Base-by-base conservation (phyloP, 2,888 invertebrate genomes). In the Margaritifera margaritifera region DNA sequence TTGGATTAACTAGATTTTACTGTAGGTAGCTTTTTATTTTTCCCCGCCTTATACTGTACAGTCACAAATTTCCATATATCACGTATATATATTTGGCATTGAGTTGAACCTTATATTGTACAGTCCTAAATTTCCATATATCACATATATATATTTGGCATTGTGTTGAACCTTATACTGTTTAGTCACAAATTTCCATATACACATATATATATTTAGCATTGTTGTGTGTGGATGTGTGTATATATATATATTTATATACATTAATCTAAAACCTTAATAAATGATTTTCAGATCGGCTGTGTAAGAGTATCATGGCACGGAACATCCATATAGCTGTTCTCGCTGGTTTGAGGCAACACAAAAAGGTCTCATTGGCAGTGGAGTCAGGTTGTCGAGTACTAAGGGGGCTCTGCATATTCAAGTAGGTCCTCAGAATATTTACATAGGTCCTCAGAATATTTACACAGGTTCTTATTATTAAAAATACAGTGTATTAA, bases 271-370 rank as follows among this genome's bases (percentile, higher is more conserved):
- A 55, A 55, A 55, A 20, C 24, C n/a, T 55, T 55, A 22, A 55
- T 24, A 18, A 27, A 31, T 64, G 3, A 27, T 62, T 71, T 69
- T 5, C 65, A 86, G 86, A 80, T 52, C 68, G 72, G 18, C 68
- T 86, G 27, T 82, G 82, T 66, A 75, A 69, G 24, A 74, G 68
- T 22, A 64, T 87, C 60, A 83, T 85, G 81, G 78, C 77, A 53
- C 86, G 84, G 77, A 87, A 87, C 69, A 75, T 80, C 11, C 83
- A 84, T 66, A 66, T 85, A 24, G 84, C 80, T 22, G 77, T 87
- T 3, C 72, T 84, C 31, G 82, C 84, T 27, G 83, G 82, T 0
- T 64, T 87, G 63, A 74, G 69, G 31, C 66, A 64, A 42, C 82
- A 84, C 69, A 58, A 72, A 27, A 64, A 50, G 4, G 59, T 68